A percentile compares a stretch with the other conserved stretches of the same genome.
These are phyloP conservation scores for Drosophila serrata DNA, from an alignment of 1,140 invertebrate genomes.

Conservation along the genomic window DNA sequence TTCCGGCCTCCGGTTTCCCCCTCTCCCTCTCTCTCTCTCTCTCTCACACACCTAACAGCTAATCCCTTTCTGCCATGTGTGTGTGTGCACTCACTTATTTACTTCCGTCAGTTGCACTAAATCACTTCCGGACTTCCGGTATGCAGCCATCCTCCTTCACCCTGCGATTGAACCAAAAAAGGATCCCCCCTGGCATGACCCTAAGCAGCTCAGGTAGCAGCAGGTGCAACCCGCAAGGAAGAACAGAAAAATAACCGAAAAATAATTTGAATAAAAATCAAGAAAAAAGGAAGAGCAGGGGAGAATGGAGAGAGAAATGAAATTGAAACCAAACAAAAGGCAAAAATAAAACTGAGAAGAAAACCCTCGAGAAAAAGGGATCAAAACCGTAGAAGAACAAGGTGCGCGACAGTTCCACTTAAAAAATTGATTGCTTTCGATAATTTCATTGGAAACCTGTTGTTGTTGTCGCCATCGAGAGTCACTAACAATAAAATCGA, in stretches of 20 bases:
- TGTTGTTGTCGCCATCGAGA: conserved; percentile 39
- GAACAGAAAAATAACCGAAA: conserved; percentile 39
- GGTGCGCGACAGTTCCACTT: conserved; percentile 77
- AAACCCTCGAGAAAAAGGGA: conserved; percentile 52
- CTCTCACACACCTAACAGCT: conserved; percentile 22
- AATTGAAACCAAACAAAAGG: conserved; percentile 79
- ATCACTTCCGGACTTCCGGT: conserved; percentile 83
- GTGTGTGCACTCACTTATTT: conserved; percentile 63
- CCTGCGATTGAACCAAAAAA: neutral
- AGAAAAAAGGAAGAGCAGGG: conserved; percentile 36
- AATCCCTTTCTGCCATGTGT: conserved; percentile 61
- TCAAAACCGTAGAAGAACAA: conserved; percentile 43
- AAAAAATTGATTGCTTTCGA: conserved; percentile 83
- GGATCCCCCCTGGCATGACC: conserved; percentile 42
- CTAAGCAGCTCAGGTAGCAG: conserved; percentile 59
- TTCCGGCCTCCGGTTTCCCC: conserved; percentile 42
- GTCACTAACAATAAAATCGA: conserved; percentile 77
- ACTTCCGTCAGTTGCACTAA: conserved; percentile 79
- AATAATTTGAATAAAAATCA: conserved; percentile 83
- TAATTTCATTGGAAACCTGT: conserved; percentile 82
- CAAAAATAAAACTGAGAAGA: conserved; percentile 11
- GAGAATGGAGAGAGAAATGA: conserved; percentile 48
- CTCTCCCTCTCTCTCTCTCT: neutral
- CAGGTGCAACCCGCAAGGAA: conserved; percentile 58
- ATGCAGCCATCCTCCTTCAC: conserved; percentile 39